Evolutionary conservation across 2,888 invertebrate species (phyloP), one percentile per base, ranked within the genome.

Genomic region (Pollenia griseotomentosa): DNA sequence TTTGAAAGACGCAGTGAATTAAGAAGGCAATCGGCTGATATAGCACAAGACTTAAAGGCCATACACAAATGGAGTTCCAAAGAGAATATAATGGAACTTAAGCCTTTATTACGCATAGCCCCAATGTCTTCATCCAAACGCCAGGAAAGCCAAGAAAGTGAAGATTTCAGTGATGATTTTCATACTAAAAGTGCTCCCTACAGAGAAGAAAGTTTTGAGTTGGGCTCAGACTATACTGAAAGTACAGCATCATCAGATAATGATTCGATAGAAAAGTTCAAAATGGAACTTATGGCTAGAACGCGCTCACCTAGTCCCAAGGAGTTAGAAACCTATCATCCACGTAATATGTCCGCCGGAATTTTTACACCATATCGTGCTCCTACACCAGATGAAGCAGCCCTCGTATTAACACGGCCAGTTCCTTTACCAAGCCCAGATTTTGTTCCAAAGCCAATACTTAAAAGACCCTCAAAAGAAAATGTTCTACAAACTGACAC

Each of bases 401-500:
- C 95, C 88, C 94, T 94, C 83, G 95, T 96, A 88, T 92, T 95
- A 2, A 94, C 95, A 0, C 95, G 95, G 89, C 95, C 95, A 0
- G 81, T 93, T 83, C 95, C 96, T n/a, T 93, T 96, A 63, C 95
- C 96, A 0, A 95, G 96, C 92, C 96, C 96, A 0, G 96, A 95
- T 92, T 95, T 96, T 90, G 93, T 96, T 48, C 97, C 97, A 0
- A 97, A 97, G 91, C 97, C 97, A 0, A 97, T 97, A 89, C 91
- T 97, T 14, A 97, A 97, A 91, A 94, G 95, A 79, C 94, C 93
- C 2, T 92, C 93, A 5, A 92, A 90, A 59, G 95, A 94, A 88
- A 90, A 91, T 44, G 92, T 94, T 63, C 89, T 92, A 8, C 90
- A 90, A 40, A 91, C 88, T 91, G 73, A 68, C 55, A 88, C 33